Conservation (phyloP, 2,797 vertebrate genomes). For the Lacerta agilis region DNA sequence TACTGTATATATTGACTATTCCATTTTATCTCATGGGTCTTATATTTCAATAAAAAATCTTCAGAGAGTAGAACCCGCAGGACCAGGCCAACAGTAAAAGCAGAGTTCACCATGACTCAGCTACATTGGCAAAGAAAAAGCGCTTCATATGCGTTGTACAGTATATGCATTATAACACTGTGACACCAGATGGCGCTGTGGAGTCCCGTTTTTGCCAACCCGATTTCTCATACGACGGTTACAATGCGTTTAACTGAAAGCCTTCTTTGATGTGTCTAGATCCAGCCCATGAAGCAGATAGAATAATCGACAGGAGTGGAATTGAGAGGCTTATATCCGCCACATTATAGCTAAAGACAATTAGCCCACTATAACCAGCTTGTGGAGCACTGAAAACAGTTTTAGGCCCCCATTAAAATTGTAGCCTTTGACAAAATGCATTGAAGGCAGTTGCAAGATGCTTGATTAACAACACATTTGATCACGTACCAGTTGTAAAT, state of each 20-base stretch:
- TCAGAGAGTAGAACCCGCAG: not conserved
- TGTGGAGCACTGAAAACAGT: rapidly evolving
- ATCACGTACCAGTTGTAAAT: not conserved
- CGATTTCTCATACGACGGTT: too few species aligned
- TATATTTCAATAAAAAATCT: not conserved
- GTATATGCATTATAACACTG: too few species aligned
- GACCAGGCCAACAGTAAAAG: not conserved
- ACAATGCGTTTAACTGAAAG: too few species aligned
- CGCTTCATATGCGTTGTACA: too few species aligned
- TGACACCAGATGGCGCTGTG: too few species aligned
- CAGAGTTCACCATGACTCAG: too few species aligned
- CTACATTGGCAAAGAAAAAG: too few species aligned
- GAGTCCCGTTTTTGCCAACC: too few species aligned
- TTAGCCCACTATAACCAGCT: not conserved
- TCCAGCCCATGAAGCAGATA: not conserved
- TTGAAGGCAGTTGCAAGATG: rapidly evolving
- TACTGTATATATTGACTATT: not conserved
- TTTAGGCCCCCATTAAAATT: not conserved
- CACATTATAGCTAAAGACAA: not conserved
- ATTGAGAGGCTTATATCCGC: not conserved
- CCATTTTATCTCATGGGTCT: not conserved
- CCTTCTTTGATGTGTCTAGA: too few species aligned
- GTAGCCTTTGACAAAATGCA: rapidly evolving
- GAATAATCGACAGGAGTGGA: not conserved
- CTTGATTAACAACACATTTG: rapidly evolving